These are phyloP conservation scores for Catocala fraxini DNA, from an alignment of 2,888 invertebrate species.

Conservation along the genomic window DNA sequence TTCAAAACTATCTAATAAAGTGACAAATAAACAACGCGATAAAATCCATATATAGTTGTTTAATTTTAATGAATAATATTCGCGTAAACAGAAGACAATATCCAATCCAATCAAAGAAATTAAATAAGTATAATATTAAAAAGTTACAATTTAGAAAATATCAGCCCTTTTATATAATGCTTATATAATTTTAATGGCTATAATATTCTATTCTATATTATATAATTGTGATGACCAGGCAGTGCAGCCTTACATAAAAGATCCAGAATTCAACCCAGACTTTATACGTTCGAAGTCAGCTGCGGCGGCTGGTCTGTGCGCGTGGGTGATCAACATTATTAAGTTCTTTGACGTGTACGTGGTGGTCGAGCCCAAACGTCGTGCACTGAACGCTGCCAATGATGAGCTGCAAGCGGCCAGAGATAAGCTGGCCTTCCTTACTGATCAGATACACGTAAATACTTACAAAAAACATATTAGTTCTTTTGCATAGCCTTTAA, in stretches of 20 bases:
- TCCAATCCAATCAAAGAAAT: too few relatives aligned
- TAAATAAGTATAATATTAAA: too few relatives aligned
- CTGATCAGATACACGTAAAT: conserved; percentile 89
- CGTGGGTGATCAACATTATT: conserved; percentile 98
- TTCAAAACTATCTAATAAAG: too few relatives aligned
- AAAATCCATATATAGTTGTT: too few relatives aligned
- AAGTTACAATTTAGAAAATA: too few relatives aligned
- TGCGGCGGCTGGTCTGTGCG: conserved; percentile 97
- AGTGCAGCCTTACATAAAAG: conserved; percentile 88
- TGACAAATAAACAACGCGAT: too few relatives aligned
- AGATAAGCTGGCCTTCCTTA: conserved; percentile 92
- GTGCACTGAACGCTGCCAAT: conserved; percentile 95
- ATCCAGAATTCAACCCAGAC: conserved; percentile 94
- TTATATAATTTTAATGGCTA: too few relatives aligned
- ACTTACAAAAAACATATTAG: neutral
- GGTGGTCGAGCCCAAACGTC: conserved; percentile 96
- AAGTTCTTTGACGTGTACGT: conserved; percentile 96
- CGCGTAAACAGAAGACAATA: too few relatives aligned
- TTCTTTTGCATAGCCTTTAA: too few relatives aligned
- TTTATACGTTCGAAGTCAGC: conserved; percentile 94
- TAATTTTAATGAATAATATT: too few relatives aligned
- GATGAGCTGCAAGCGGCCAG: conserved; percentile 94
- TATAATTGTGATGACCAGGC: conserved; percentile 56
- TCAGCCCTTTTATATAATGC: too few relatives aligned
- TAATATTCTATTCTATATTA: neutral